Percentiles rank a stretch among this genome's conserved stretches.
phyloP scores from a whole-genome alignment of 2,888 invertebrate genomes.

The Anoplius nigerrimus region DNA sequence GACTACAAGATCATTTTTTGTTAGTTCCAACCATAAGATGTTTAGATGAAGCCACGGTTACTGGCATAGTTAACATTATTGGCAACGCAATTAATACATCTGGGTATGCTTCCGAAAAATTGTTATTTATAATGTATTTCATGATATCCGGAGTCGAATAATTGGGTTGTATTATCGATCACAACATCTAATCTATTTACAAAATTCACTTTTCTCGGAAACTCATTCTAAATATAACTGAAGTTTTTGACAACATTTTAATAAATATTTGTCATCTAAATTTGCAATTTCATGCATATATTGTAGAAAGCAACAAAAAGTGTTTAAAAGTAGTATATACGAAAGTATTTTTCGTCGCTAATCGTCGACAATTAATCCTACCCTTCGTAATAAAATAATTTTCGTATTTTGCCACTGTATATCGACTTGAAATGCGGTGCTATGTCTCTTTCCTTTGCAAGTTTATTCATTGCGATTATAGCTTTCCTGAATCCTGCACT shows the following conservation, averaged over 20 bases:
- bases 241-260: constrained; percentile 37
- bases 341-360: constrained; percentile 36
- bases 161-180: constrained; percentile 34
- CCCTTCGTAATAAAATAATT: constrained; percentile 28
- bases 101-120: constrained; percentile 33
- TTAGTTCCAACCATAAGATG: constrained; percentile 26
- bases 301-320: constrained; percentile 39
- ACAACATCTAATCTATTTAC: constrained; percentile 36
- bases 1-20: constrained; percentile 14
- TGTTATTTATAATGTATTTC: constrained; percentile 24
- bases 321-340: constrained; percentile 31
- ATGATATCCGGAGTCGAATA: constrained; percentile 25
- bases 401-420: constrained; percentile 32
- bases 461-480: constrained; percentile 36
- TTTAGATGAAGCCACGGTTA: constrained; percentile 35
- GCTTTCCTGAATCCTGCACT: too few species aligned
- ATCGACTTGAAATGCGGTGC: constrained; percentile 32
- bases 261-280: constrained; percentile 35
- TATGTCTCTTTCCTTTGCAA: constrained; percentile 34
- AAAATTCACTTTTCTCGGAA: constrained; percentile 35
- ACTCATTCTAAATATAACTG: constrained; percentile 36
- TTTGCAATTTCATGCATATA: constrained; percentile 28
- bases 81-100: constrained; percentile 36
- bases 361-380: constrained; percentile 36
- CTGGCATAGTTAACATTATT: constrained; percentile 34